Percentiles rank a stretch among this genome's conserved stretches.
Evolutionary conservation across 2,113 vertebrate species (phyloP).

Genomic region (Cariama cristata): DNA sequence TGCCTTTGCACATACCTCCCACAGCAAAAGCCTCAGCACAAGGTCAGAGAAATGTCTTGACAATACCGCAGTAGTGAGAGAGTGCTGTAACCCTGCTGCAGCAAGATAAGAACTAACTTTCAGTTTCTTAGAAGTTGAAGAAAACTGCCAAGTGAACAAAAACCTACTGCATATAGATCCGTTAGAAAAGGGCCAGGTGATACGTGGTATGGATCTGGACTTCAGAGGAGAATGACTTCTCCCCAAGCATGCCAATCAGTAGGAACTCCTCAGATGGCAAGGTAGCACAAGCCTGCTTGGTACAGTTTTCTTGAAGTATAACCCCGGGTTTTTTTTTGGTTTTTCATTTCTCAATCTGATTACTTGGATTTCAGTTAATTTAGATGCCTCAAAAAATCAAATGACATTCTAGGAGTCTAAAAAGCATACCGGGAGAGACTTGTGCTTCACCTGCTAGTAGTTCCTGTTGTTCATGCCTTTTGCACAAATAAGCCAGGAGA

Average conservation of each 20-base stretch:
- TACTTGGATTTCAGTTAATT: background rate
- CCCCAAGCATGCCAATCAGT: background rate
- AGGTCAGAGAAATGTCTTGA: background rate
- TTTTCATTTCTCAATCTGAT: background rate
- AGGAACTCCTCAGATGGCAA: background rate
- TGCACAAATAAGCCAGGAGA: background rate
- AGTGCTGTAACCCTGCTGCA: background rate
- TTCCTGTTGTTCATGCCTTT: background rate
- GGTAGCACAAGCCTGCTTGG: background rate
- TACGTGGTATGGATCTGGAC: background rate
- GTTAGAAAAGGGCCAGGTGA: background rate
- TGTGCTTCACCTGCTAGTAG: background rate
- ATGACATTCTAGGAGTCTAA: background rate
- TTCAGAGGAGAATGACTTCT: background rate
- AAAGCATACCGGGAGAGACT: background rate
- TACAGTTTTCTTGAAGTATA: background rate
- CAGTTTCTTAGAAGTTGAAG: background rate
- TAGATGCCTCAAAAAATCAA: background rate
- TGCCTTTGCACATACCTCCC: background rate
- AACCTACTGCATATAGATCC: background rate
- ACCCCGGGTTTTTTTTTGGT: fast-evolving
- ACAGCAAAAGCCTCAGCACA: background rate
- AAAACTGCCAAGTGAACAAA: background rate
- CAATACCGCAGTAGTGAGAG: background rate
- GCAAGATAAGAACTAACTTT: background rate